These are phyloP conservation scores for Hesperia comma DNA, from an alignment of 2,888 invertebrate species.

Conservation along the genomic window DNA sequence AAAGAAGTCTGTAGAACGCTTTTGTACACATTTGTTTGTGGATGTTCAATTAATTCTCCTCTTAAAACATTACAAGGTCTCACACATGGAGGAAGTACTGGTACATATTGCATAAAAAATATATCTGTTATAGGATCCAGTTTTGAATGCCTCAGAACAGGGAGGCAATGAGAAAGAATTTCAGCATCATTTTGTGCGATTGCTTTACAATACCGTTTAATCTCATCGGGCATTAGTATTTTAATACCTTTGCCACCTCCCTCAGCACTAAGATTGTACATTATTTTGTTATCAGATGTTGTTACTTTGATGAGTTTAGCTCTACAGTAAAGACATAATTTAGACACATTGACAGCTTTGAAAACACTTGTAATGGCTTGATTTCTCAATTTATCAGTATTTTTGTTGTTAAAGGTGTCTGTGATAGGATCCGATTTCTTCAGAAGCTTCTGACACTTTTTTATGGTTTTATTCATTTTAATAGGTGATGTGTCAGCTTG, in stretches of 20 bases:
- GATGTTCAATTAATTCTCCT: slow-evolving; percentile 89
- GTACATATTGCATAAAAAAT: slow-evolving; percentile 93
- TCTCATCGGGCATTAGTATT: slow-evolving; percentile 86
- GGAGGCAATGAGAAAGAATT: slow-evolving; percentile 88
- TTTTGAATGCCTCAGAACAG: slow-evolving; percentile 84
- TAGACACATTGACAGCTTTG: slow-evolving; percentile 70
- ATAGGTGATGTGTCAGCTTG: slow-evolving; percentile 70
- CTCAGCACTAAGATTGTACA: slow-evolving; percentile 67
- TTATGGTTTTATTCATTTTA: slow-evolving; percentile 71
- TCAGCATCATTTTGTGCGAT: slow-evolving; percentile 89
- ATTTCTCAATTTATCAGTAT: slow-evolving; percentile 75
- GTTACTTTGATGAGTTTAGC: slow-evolving; percentile 80
- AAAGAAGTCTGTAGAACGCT: slow-evolving; percentile 87
- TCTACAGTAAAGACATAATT: slow-evolving; percentile 83
- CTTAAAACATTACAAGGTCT: slow-evolving; percentile 88
- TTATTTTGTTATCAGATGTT: slow-evolving; percentile 85
- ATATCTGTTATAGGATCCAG: slow-evolving; percentile 88
- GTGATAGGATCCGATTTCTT: slow-evolving; percentile 60
- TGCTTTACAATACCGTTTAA: slow-evolving; percentile 86
- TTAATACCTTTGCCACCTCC: slow-evolving; percentile 65
- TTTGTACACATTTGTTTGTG: slow-evolving; percentile 89
- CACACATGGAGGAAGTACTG: slow-evolving; percentile 93
- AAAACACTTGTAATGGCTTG: slow-evolving; percentile 74
- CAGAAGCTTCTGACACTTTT: slow-evolving; percentile 66
- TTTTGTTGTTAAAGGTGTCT: slow-evolving; percentile 73